Conservation (phyloP, 2,113 vertebrate species). For the Antechinus flavipes region DNA sequence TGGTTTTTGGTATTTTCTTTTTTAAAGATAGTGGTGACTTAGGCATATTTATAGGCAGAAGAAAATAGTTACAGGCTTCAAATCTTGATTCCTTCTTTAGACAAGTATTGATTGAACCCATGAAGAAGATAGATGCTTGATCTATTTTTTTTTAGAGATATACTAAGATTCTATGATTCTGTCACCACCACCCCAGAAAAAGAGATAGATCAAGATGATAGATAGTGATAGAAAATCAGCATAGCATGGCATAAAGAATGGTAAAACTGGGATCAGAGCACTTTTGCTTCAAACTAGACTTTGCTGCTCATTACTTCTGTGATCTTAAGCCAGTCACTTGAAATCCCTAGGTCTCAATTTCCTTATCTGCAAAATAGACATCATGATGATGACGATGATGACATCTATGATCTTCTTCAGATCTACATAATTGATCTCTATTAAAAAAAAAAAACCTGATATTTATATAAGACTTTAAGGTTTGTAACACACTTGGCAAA, state of each 20-base stretch:
- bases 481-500: not conserved
- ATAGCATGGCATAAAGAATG: not conserved
- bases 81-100: not conserved
- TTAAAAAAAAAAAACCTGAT: not conserved
- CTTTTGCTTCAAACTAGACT: not conserved
- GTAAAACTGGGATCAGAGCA: not conserved
- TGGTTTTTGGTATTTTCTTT: not conserved
- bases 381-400: not conserved
- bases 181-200: not conserved
- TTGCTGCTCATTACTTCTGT: not conserved
- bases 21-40: not conserved
- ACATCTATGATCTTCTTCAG: not conserved
- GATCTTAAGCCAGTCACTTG: not conserved
- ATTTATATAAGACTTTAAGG: not conserved
- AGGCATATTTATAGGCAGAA: not conserved
- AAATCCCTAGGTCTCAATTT: not conserved
- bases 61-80: not conserved
- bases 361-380: not conserved
- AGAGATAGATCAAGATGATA: not conserved
- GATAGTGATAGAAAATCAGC: not conserved
- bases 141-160: not conserved
- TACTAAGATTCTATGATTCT: not conserved
- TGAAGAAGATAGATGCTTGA: not conserved
- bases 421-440: not conserved
- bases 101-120: not conserved